Percentiles rank a stretch among this genome's conserved stretches.
Evolutionary conservation across 2,113 vertebrate genomes (phyloP).

Genomic region (Ariopsis seemanni): DNA sequence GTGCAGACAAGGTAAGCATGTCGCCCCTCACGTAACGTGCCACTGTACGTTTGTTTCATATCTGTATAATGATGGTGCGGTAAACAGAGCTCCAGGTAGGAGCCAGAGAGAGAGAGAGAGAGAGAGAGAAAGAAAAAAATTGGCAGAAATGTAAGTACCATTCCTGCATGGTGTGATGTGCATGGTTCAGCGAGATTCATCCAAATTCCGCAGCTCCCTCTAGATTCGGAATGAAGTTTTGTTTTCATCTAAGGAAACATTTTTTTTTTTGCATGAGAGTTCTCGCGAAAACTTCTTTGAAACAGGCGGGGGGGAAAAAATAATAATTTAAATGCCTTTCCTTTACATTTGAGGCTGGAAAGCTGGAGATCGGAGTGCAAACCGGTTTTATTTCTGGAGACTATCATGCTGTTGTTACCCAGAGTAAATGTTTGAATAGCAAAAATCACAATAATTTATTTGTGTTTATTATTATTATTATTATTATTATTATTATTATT

Average conservation of each 20-base stretch:
- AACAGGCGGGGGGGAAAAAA: not conserved
- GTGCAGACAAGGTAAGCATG: constrained; percentile 7
- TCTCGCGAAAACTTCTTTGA: not conserved
- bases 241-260: not conserved
- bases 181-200: not conserved
- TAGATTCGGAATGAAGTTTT: not conserved
- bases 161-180: constrained; percentile 29
- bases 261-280: not conserved
- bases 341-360: not conserved
- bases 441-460: not conserved
- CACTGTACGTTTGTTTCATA: not conserved
- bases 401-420: not conserved
- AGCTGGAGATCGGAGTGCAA: not conserved
- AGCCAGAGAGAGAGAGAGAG: not conserved
- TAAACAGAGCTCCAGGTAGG: constrained; percentile 19
- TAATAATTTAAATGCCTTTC: not conserved
- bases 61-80: not conserved
- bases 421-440: not conserved
- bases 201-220: not conserved
- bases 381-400: not conserved
- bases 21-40: constrained; percentile 14
- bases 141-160: constrained; percentile 37
- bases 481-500: not conserved
- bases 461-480: not conserved
- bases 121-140: not conserved